Evolutionary conservation across 1,140 invertebrate species (phyloP), one percentile per base, ranked within the genome.

Genomic region (Catajapyx aquilonaris): DNA sequence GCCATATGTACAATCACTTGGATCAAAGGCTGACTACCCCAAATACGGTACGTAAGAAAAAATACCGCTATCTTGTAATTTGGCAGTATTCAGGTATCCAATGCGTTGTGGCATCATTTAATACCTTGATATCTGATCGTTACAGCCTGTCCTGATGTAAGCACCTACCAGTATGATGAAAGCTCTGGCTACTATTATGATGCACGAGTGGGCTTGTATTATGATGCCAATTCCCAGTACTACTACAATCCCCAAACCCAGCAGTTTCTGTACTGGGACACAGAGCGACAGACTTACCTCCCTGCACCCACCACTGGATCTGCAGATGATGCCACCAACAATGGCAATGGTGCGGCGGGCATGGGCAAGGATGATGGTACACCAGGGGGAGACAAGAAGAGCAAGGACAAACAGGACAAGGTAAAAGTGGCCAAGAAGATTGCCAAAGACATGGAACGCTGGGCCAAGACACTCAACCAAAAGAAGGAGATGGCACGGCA

Each of bases 381-480:
- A 31, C 44, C 43, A 39, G 35, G 20, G 4, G 46, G 44, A 38
- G 44, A 52, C 30, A 52, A 55, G 38, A 44, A 48, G 37, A 45
- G 40, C 16, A 41, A 46, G 5, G 23, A 44, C 44, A 60, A 81
- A 45, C 73, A 81, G 36, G 85, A 90, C 46, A 90, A 96, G 63
- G 84, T 88, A 0, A 95, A 94, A 61, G 86, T 93, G 11, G 93
- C 93, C 1, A 94, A 95, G 52, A 93, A 94, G 59, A 95, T 97
- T 48, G 90, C 88, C 0, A 95, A 95, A 57, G 69, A 90, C 50
- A 90, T 90, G 85, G 81, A 86, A 48, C 74, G 76, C 49, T 98
- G 94, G 94, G 93, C 93, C 0, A 90, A 95, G 52, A 88, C 84
- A 4, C 61, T 95, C 36, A 96, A 97, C 59, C 88, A 95, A 51